Evolutionary conservation across 2,888 invertebrate species (phyloP).

Genomic region (Conus canariensis): DNA sequence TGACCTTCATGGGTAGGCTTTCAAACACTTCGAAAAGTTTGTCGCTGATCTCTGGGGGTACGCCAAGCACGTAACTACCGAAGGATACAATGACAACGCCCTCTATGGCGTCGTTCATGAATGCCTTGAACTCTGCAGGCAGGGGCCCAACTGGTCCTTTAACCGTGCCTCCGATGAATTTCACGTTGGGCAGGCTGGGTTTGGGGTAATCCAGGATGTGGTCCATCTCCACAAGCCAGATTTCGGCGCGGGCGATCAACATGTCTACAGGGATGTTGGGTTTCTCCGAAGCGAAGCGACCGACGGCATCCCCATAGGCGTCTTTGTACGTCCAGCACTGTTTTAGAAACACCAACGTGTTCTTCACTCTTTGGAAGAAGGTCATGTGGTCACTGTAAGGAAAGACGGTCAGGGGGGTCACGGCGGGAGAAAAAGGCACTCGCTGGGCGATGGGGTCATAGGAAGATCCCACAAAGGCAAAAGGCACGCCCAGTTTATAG

Average conservation of each 20-base stretch:
- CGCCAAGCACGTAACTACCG: slow-evolving; percentile 49
- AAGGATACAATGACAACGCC: slow-evolving; percentile 60
- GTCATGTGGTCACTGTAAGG: slow-evolving; percentile 38
- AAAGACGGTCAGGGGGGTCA: slow-evolving; percentile 35
- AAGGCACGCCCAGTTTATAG: slow-evolving; percentile 44
- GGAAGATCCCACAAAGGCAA: slow-evolving; percentile 43
- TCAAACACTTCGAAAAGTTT: slow-evolving; percentile 47
- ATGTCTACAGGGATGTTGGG: slow-evolving; percentile 48
- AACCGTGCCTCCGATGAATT: slow-evolving; percentile 58
- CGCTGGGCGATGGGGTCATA: slow-evolving; percentile 37
- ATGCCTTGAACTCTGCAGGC: slow-evolving; percentile 48
- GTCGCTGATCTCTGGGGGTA: slow-evolving; percentile 37
- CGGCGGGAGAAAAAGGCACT: slow-evolving; percentile 40
- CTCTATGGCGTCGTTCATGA: slow-evolving; percentile 43
- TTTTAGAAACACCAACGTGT: slow-evolving; percentile 32
- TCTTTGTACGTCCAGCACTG: slow-evolving; percentile 29
- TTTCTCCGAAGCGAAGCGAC: slow-evolving; percentile 50
- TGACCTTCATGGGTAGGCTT: slow-evolving; percentile 48
- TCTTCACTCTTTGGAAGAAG: slow-evolving; percentile 43
- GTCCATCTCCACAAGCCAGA: slow-evolving; percentile 55
- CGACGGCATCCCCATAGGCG: slow-evolving; percentile 36
- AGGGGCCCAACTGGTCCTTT: slow-evolving; percentile 52
- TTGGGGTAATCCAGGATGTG: slow-evolving; percentile 56
- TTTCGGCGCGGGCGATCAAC: slow-evolving; percentile 44
- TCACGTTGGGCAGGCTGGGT: slow-evolving; percentile 56